These are phyloP conservation scores for Noctua comes DNA, from an alignment of 2,888 invertebrate genomes.

Conservation along the genomic window DNA sequence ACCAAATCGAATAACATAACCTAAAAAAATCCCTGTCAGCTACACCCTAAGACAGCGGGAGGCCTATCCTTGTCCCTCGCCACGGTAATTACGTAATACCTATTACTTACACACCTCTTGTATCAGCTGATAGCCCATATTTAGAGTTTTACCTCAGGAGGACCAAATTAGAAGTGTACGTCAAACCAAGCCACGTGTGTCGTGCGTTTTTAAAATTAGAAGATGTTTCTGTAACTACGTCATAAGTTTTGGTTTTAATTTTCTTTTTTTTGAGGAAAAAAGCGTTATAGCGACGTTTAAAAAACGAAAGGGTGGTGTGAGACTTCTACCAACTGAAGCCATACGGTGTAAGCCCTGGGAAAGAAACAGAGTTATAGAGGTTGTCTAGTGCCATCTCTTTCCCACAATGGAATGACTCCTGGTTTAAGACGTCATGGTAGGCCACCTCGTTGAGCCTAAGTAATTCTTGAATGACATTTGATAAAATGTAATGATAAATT, in stretches of 20 bases:
- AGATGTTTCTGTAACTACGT: not conserved
- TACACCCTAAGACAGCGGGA: slow-evolving; percentile 30
- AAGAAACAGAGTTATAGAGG: too few species aligned
- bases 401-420: too few species aligned
- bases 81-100: slow-evolving; percentile 26
- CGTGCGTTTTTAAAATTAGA: slow-evolving; percentile 18
- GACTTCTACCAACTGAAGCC: not conserved
- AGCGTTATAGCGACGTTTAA: too few species aligned
- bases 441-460: too few species aligned
- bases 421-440: too few species aligned
- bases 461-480: too few species aligned
- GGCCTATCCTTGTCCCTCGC: not conserved
- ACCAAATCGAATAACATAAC: not conserved
- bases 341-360: too few species aligned
- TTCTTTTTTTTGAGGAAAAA: not conserved
- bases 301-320: not conserved
- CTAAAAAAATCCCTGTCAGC: slow-evolving; percentile 1
- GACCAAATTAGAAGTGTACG: slow-evolving; percentile 35
- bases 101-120: slow-evolving; percentile 4
- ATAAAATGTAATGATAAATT: too few species aligned
- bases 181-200: slow-evolving; percentile 7
- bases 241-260: not conserved
- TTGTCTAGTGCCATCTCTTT: too few species aligned
- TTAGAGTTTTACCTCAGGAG: not conserved
- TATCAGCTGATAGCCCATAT: slow-evolving; percentile 20